Evolutionary conservation across 2,113 vertebrate genomes (phyloP).

Genomic region (Copsychus sechellarum): DNA sequence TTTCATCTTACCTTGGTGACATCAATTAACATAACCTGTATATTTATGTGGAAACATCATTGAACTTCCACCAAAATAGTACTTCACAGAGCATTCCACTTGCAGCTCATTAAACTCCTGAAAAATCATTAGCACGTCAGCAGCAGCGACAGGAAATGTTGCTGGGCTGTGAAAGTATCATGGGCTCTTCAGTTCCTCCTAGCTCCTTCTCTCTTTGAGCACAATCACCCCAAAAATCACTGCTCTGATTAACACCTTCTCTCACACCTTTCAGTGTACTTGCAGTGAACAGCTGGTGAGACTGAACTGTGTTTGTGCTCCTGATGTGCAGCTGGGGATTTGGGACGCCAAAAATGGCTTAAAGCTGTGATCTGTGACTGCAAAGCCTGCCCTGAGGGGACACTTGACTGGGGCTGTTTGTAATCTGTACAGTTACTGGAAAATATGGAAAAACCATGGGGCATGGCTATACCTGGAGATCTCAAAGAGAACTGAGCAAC

Average conservation of each 20-base stretch:
- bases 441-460: rapidly evolving
- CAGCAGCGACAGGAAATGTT: not conserved
- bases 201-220: not conserved
- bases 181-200: not conserved
- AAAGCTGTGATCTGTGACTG: not conserved
- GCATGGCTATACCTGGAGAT: not conserved
- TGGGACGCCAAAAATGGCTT: not conserved
- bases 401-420: not conserved
- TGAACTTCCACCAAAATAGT: not conserved
- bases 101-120: conserved; percentile 11
- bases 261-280: not conserved
- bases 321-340: not conserved
- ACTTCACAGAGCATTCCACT: not conserved
- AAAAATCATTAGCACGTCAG: conserved; percentile 28
- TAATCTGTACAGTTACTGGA: not conserved
- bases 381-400: not conserved
- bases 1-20: not conserved
- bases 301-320: not conserved
- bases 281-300: not conserved
- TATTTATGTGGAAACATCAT: not conserved
- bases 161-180: not conserved
- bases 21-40: conserved; percentile 16
- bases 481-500: not conserved
- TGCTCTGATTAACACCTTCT: not conserved
- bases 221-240: not conserved